Conservation (phyloP, 2,888 invertebrate species). For the Gari tellinella region DNA sequence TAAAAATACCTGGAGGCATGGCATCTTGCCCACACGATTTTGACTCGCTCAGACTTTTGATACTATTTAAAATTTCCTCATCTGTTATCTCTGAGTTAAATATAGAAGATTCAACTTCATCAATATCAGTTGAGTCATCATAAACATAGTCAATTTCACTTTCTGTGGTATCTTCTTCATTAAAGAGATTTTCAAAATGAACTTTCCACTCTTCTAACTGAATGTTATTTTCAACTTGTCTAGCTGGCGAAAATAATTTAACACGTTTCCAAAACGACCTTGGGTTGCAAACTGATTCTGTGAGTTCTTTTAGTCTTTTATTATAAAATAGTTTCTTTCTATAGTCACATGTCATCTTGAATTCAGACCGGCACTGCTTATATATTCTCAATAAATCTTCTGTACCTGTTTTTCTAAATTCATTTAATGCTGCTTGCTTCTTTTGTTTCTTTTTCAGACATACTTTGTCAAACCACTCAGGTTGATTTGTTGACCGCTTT, state of each 20-base stretch:
- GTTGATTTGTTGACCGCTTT: too few species aligned
- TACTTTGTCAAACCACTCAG: slow-evolving; percentile 4
- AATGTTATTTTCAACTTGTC: too few species aligned
- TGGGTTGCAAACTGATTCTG: neutral
- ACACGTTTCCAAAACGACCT: slow-evolving; percentile 13
- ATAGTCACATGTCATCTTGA: neutral
- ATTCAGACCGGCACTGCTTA: too few species aligned
- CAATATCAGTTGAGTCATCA: neutral
- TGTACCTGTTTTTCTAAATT: neutral
- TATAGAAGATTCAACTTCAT: neutral
- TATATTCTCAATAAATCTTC: neutral
- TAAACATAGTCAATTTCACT: slow-evolving; percentile 1
- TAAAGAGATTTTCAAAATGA: too few species aligned
- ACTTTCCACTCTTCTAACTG: too few species aligned
- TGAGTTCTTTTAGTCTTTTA: neutral
- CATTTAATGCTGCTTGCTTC: neutral
- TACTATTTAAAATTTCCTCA: neutral
- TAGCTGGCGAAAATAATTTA: too few species aligned
- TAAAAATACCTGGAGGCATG: slow-evolving; percentile 17
- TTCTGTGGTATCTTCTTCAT: slow-evolving; percentile 4
- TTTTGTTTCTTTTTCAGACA: neutral
- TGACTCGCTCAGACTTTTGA: slow-evolving; percentile 8
- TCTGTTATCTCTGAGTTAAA: slow-evolving; percentile 3
- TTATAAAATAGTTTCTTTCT: neutral
- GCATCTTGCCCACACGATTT: slow-evolving; percentile 12